A percentile compares a stretch with the other conserved stretches of the same genome.
Evolutionary conservation across 1,140 invertebrate genomes (phyloP).

Genomic region (Scaptomyza hsui): DNA sequence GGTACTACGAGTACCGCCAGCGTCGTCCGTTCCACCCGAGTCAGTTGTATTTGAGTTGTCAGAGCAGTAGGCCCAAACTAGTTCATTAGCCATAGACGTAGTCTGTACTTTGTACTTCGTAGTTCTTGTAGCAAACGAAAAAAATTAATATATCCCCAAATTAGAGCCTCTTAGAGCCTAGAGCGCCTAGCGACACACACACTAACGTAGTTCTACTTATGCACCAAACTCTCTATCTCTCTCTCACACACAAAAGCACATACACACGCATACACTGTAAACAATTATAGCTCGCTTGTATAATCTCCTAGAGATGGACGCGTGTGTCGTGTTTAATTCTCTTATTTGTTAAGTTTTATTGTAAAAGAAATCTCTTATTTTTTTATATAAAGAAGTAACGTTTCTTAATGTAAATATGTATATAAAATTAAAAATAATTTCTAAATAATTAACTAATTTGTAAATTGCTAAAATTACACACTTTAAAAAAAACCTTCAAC

Average conservation of each 20-base stretch:
- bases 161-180: not conserved
- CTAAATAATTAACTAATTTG: no score
- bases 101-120: slow-evolving; percentile 30
- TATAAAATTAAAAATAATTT: not conserved
- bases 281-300: not conserved
- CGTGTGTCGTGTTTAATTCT: not conserved
- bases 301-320: not conserved
- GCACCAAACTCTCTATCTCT: not conserved
- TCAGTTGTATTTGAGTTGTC: slow-evolving; percentile 84
- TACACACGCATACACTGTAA: not conserved
- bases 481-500: no score
- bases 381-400: not conserved
- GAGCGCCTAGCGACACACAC: slow-evolving; percentile 10
- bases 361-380: not conserved
- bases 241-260: not conserved
- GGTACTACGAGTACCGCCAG: slow-evolving; percentile 83
- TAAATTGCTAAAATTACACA: no score
- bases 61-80: slow-evolving; percentile 78
- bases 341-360: not conserved
- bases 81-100: slow-evolving; percentile 57
- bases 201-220: not conserved
- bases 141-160: no score
- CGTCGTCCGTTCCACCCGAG: slow-evolving; percentile 83
- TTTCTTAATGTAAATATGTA: no score
- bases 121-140: no score